Conservation (phyloP, 2,888 invertebrate species). For the Apamea epomidion region DNA sequence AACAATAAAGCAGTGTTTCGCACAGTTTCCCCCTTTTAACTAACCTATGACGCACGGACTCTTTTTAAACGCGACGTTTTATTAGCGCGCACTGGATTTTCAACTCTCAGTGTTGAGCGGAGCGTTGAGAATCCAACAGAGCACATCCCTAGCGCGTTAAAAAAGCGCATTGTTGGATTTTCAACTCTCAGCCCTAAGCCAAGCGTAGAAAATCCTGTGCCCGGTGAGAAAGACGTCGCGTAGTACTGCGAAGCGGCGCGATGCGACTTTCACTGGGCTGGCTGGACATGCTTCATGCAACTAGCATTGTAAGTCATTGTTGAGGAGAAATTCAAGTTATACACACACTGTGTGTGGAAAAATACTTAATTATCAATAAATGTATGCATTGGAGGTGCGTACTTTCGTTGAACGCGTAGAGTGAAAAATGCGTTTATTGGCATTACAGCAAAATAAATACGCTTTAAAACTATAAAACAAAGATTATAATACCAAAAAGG, state of each 20-base stretch:
- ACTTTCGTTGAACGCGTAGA: constrained; percentile 10
- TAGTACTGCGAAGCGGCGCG: not conserved
- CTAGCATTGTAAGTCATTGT: constrained; percentile 42
- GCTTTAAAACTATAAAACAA: too few species aligned
- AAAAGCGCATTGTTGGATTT: not conserved
- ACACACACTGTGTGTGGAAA: constrained; percentile 27
- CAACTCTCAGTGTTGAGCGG: not conserved
- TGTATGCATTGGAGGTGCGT: not conserved
- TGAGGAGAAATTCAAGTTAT: constrained; percentile 48
- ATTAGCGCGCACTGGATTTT: not conserved
- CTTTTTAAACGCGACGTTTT: not conserved
- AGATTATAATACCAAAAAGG: too few species aligned
- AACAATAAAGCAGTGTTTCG: constrained; percentile 27
- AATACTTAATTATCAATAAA: constrained; percentile 16
- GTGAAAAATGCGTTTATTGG: too few species aligned
- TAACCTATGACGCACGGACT: not conserved
- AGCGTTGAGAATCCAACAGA: not conserved
- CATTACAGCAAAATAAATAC: too few species aligned
- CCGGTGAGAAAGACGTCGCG: not conserved
- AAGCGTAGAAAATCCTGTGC: not conserved
- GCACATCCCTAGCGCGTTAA: not conserved
- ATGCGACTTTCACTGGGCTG: constrained; percentile 51
- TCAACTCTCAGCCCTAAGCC: not conserved
- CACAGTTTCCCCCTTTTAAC: constrained; percentile 31
- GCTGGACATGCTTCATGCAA: constrained; percentile 34